These are phyloP conservation scores for Acrocephalus kingi DNA, from an alignment of 2,113 vertebrate species.

Conservation along the genomic window DNA sequence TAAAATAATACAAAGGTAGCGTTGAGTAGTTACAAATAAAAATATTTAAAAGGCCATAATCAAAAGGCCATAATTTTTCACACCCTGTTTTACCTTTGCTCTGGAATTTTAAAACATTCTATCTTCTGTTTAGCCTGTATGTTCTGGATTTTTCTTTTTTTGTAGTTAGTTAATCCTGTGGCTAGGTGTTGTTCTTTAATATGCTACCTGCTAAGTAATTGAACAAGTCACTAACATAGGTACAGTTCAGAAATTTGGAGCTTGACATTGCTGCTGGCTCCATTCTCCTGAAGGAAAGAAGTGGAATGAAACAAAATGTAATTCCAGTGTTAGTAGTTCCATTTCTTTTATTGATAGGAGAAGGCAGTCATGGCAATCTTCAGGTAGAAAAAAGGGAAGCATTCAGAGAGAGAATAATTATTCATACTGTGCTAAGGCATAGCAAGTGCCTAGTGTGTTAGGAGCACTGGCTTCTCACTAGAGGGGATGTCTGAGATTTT, in stretches of 20 bases:
- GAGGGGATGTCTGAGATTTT: background rate
- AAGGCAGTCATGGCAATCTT: background rate
- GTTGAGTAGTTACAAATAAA: background rate
- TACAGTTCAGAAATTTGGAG: background rate
- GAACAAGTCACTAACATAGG: background rate
- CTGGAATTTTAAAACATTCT: background rate
- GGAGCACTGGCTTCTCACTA: background rate
- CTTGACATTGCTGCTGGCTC: background rate
- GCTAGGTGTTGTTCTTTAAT: background rate
- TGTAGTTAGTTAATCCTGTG: background rate
- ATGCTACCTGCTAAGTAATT: background rate
- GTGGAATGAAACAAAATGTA: background rate
- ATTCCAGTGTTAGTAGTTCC: background rate
- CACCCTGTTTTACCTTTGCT: background rate
- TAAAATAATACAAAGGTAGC: background rate
- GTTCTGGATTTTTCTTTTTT: background rate
- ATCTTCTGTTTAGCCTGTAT: background rate
- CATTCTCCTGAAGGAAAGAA: background rate
- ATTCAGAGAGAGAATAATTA: background rate
- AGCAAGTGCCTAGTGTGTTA: background rate
- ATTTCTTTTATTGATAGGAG: background rate
- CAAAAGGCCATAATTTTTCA: background rate
- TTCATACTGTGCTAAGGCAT: background rate
- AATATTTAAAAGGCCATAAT: accelerated
- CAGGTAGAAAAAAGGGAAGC: background rate